Evolutionary conservation across 2,888 invertebrate genomes (phyloP), one percentile per base, ranked within the genome.

Genomic region (Hypomecis punctinalis): DNA sequence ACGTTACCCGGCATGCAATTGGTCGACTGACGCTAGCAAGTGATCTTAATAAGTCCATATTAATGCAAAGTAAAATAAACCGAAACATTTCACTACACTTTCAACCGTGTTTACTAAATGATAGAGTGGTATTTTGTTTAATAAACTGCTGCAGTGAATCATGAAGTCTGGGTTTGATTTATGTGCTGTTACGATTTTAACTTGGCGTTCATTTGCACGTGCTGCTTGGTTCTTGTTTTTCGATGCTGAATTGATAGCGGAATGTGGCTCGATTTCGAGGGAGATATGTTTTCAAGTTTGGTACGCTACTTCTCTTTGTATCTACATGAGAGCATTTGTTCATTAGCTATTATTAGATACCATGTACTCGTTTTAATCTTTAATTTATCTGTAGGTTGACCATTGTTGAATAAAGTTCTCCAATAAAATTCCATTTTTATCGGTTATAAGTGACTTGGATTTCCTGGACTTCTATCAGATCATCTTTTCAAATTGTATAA

Each of bases 131-230:
- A 43, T 58, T 46, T 51, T 62, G 7, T 42, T 8, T 23, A 33
- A 13, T 11, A 5, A 23, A 51, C 23, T 5, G 10, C 23, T 10
- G 55, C 57, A 53, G 81, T 86, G 86, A 85, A 81, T 86, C 86
- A 86, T 80, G 65, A 56, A 66, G 64, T 55, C 70, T 72, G 68
- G 72, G 67, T 84, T 88, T 90, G 88, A 89, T 89, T 89, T 88
- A 89, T 80, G 72, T 69, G 68, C 71, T 71, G 78, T 71, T 74
- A 77, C 81, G 75, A 75, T 78, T 84, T 82, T 81, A 85, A 83
- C 82, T 83, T 79, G 74, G 78, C 75, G 80, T 81, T 82, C 83
- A 85, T 86, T 86, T 83, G 79, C 81, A 78, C 73, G 74, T 77
- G 74, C n/a, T 61, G 74, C 71, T 74, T 67, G 65, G 66, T 73